Evolutionary conservation across 2,888 invertebrate genomes (phyloP).

Genomic region (Chloroclysta siterata): DNA sequence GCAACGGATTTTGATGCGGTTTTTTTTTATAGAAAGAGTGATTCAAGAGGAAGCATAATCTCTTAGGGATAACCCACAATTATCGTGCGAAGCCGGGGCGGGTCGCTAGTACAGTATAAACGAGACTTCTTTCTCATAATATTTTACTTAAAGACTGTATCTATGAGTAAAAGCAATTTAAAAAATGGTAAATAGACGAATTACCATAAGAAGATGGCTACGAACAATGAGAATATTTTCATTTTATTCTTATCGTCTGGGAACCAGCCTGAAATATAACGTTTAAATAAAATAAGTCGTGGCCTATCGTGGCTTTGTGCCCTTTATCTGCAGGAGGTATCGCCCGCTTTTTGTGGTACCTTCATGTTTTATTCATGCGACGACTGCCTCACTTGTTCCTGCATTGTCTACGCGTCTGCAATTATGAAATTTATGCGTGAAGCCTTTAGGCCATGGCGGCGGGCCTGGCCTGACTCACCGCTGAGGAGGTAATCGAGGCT

Average conservation of each 20-base stretch:
- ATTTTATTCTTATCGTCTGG: conserved; percentile 52
- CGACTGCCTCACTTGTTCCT: conserved; percentile 72
- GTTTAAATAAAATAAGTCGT: conserved; percentile 64
- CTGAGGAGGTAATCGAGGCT: conserved; percentile 65
- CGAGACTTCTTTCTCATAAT: conserved; percentile 8
- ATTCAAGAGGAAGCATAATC: too few species aligned
- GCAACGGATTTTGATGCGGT: too few species aligned
- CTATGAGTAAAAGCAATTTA: conserved; percentile 10
- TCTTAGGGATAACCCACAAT: too few species aligned
- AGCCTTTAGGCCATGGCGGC: conserved; percentile 73
- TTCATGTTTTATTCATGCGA: conserved; percentile 75
- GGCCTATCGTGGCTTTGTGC: conserved; percentile 56
- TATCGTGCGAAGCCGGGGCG: too few species aligned
- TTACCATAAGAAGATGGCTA: conserved; percentile 50
- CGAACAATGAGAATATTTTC: conserved; percentile 52
- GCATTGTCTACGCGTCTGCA: conserved; percentile 79
- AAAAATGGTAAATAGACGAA: conserved; percentile 45
- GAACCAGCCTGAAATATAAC: conserved; percentile 63
- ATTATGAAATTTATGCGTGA: conserved; percentile 79
- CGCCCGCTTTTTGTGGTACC: conserved; percentile 58
- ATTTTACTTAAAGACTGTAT: conserved; percentile 5
- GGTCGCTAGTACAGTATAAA: conserved; percentile 3
- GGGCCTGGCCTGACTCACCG: conserved; percentile 68
- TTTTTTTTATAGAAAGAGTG: too few species aligned
- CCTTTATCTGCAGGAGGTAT: conserved; percentile 60